A percentile compares a stretch with the other conserved stretches of the same genome.
Evolutionary conservation across 1,140 invertebrate genomes (phyloP).

Genomic region (Zaprionus africanus): DNA sequence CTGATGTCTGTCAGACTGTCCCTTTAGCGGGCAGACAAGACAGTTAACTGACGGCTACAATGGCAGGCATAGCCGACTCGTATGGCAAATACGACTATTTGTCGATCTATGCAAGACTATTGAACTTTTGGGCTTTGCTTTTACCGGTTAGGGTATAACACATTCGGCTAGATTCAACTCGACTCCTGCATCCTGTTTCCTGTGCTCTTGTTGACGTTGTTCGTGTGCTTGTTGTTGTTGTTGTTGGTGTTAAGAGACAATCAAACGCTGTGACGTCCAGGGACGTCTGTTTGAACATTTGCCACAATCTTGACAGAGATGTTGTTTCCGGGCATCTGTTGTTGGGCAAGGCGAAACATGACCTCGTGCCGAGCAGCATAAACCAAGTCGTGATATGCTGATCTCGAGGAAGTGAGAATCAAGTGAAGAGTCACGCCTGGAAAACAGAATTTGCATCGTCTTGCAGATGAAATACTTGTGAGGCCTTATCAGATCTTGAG

Average conservation of each 20-base stretch:
- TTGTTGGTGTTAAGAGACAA: conserved; percentile 5
- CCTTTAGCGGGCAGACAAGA: not conserved
- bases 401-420: not conserved
- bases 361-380: not conserved
- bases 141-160: not conserved
- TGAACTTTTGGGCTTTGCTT: not conserved
- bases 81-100: not conserved
- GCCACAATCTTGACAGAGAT: conserved; percentile 12
- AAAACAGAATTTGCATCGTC: not conserved
- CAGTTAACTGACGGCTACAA: not conserved
- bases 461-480: not conserved
- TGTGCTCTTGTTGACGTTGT: not conserved
- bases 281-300: conserved; percentile 10
- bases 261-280: conserved; percentile 15
- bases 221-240: not conserved
- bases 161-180: not conserved
- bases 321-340: conserved; percentile 8
- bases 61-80: not conserved
- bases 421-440: too few relatives aligned
- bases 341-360: not conserved
- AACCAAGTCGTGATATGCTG: not conserved
- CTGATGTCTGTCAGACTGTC: not conserved
- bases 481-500: not conserved
- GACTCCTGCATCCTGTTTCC: not conserved
- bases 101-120: not conserved